phyloP scores from a whole-genome alignment of 2,888 invertebrate species.

The Ferdinandea cuprea region DNA sequence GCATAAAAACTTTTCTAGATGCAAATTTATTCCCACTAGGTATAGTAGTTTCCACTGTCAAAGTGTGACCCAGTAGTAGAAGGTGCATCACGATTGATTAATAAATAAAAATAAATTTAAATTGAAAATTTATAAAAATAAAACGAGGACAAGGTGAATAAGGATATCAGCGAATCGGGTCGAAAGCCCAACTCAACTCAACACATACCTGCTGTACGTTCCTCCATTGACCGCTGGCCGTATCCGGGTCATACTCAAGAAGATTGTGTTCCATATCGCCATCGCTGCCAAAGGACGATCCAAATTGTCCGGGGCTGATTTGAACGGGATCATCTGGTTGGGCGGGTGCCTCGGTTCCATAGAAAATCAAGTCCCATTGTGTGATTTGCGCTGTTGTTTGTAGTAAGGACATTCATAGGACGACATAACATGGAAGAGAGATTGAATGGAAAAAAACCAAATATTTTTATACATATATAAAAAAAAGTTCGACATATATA shows the following conservation, averaged over 20 bases:
- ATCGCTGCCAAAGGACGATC: constrained; percentile 83
- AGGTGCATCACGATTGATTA: constrained; percentile 53
- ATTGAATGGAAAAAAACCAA: constrained; percentile 14
- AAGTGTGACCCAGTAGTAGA: constrained; percentile 17
- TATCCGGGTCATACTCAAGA: constrained; percentile 85
- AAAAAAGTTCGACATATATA: too few relatives aligned
- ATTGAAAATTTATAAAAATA: constrained; percentile 15
- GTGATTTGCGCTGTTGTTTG: constrained; percentile 85
- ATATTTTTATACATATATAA: neutral
- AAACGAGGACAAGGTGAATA: constrained; percentile 11
- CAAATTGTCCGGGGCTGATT: constrained; percentile 78
- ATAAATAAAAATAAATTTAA: constrained; percentile 31
- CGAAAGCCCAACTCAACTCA: neutral
- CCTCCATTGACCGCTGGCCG: constrained; percentile 85
- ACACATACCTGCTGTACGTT: constrained; percentile 86
- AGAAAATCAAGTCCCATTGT: constrained; percentile 92
- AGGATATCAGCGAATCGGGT: neutral
- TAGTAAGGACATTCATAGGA: constrained; percentile 19
- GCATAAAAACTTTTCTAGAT: constrained; percentile 57
- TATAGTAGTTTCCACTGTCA: constrained; percentile 16
- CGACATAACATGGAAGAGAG: constrained; percentile 54
- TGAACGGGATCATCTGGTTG: constrained; percentile 83
- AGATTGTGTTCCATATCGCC: constrained; percentile 86
- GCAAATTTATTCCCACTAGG: constrained; percentile 66
- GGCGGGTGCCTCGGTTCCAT: constrained; percentile 89